Base-by-base conservation (phyloP, 2,888 invertebrate genomes). In the Agapostemon virescens region DNA sequence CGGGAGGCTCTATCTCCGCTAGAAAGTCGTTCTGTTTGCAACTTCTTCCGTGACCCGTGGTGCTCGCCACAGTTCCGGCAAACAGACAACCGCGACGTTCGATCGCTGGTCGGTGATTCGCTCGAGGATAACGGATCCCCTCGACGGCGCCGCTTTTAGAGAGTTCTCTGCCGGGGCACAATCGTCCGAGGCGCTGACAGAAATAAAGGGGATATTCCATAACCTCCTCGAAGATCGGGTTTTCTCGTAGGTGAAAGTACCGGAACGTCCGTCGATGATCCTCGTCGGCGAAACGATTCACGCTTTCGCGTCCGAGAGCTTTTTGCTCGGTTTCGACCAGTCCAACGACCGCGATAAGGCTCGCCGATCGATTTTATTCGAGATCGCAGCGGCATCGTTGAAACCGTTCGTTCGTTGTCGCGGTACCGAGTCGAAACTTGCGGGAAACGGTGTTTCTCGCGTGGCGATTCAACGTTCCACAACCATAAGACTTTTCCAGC, bases 31-130 rank as follows among this genome's bases (percentile, higher is more conserved):
- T 26, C 64, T 71, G 71, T 71, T 66, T 26, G 55, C 64, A 66
- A 52, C 49, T 72, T 72, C 52, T 55, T 58, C 75, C 49, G 38
- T 61, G 74, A 58, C 61, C 70, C 75, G 63, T 52, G 26, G 20
- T 23, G 45, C 26, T 63, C 33, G 15, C 49, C 40, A 40, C 49
- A 40, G 52, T 38, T 36, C 20, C 23, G 49, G 38, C 20, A 36
- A 72, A 68, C 67, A 30, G 63, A 55, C 33, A 66, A 66, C 45
- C 15, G 45, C 58, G 58, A 67, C 58, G 58, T 66, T 71, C 33
- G 1, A 42, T 68, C 49, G 63, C 38, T 26, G 13, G 17, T 33
- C 9, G 40, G 45, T 30, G 17, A 38, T n/a, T 40, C 67, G 38
- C 40, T 61, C 30, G 38, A 38, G 40, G 64, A 76, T 66, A 69